These are phyloP conservation scores for Sinopyrophorus schimmeli DNA, from an alignment of 2,888 invertebrate species.

Conservation along the genomic window DNA sequence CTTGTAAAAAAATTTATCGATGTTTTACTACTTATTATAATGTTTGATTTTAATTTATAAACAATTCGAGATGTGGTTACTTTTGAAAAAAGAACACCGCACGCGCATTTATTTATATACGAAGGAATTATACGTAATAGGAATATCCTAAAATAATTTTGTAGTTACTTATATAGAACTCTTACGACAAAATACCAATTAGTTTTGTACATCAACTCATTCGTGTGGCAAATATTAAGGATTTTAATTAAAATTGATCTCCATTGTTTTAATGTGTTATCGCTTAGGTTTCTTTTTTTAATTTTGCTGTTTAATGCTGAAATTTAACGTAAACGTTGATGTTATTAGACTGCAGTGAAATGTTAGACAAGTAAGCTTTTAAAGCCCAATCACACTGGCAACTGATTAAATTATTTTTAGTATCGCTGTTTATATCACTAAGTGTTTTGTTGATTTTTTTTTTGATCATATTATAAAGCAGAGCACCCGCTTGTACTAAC, in stretches of 20 bases:
- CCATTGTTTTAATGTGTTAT: constrained; percentile 20
- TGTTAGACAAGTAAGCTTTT: constrained; percentile 28
- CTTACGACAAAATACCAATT: too few species aligned
- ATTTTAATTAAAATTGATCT: constrained; percentile 24
- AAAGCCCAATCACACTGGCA: constrained; percentile 48
- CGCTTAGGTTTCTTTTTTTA: constrained; percentile 19
- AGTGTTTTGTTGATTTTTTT: constrained; percentile 20
- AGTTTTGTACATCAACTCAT: too few species aligned
- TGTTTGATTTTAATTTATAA: too few species aligned
- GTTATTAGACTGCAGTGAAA: constrained; percentile 33
- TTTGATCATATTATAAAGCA: constrained; percentile 26
- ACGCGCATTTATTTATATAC: too few species aligned
- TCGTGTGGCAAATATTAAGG: too few species aligned
- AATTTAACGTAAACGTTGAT: constrained; percentile 31
- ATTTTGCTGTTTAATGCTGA: constrained; percentile 21
- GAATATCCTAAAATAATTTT: too few species aligned
- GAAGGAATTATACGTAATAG: too few species aligned
- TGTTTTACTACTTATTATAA: constrained; percentile 18
- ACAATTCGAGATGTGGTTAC: too few species aligned
- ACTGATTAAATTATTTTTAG: constrained; percentile 28
- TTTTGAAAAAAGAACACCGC: too few species aligned
- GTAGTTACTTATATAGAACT: too few species aligned
- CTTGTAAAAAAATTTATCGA: constrained; percentile 16
- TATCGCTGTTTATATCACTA: constrained; percentile 11
- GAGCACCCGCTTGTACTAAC: constrained; percentile 52